phyloP scores from a whole-genome alignment of 2,113 vertebrate genomes.

The Conger conger region DNA sequence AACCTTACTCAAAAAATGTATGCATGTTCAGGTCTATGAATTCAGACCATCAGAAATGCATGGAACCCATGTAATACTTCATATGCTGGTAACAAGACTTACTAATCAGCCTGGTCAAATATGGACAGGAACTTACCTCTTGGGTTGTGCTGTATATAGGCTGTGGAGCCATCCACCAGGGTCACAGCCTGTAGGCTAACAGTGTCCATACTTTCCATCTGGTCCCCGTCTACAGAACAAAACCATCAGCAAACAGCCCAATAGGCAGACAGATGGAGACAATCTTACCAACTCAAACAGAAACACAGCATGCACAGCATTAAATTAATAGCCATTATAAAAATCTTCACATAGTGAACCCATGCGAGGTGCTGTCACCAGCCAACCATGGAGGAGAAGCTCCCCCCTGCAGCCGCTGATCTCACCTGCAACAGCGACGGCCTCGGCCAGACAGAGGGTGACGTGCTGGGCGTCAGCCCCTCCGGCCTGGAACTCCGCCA shows the following conservation, averaged over 20 bases:
- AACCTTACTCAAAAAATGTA: no score
- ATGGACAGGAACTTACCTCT: slow-evolving; percentile 71
- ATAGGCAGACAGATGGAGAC: neutral
- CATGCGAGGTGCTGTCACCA: no score
- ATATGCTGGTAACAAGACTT: no score
- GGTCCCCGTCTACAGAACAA: slow-evolving; percentile 81
- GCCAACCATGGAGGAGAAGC: neutral
- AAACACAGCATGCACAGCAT: neutral
- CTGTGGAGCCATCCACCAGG: slow-evolving; percentile 92
- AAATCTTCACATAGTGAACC: no score
- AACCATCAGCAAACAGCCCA: neutral
- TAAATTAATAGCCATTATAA: no score
- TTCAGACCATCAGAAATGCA: no score
- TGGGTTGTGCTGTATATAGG: slow-evolving; percentile 94
- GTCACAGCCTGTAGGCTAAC: slow-evolving; percentile 97
- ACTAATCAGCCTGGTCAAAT: neutral
- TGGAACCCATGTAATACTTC: no score
- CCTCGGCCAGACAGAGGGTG: slow-evolving; percentile 94
- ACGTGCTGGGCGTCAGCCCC: slow-evolving; percentile 91
- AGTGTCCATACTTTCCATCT: slow-evolving; percentile 93
- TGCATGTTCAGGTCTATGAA: no score
- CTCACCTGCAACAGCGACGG: slow-evolving; percentile 91
- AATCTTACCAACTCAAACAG: neutral
- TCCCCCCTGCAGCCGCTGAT: neutral
- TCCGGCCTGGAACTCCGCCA: slow-evolving; percentile 93